A percentile compares a stretch with the other conserved stretches of the same genome.
Evolutionary conservation across 2,888 invertebrate species (phyloP).

Genomic region (Dasypogon diadema): DNA sequence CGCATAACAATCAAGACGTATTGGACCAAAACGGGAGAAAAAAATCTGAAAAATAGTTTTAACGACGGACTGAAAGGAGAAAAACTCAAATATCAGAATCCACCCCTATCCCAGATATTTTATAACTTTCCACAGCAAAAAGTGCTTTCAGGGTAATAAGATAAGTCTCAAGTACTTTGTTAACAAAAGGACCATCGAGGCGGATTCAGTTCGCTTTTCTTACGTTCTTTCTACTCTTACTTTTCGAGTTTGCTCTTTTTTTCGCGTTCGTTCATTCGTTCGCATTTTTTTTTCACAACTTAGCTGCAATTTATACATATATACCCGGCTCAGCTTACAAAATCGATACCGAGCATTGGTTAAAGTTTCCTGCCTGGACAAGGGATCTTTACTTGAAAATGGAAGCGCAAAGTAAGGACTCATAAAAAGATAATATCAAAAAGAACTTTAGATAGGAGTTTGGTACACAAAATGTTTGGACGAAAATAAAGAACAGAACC

Average conservation of each 20-base stretch:
- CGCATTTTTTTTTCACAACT: constrained; percentile 21
- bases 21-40: no score
- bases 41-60: no score
- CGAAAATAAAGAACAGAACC: constrained; percentile 14
- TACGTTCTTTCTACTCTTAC: constrained; percentile 4
- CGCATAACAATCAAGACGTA: neutral
- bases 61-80: neutral
- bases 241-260: constrained; percentile 9
- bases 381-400: constrained; percentile 29
- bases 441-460: constrained; percentile 47
- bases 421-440: constrained; percentile 48
- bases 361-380: constrained; percentile 31
- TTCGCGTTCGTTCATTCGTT: neutral
- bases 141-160: constrained; percentile 43
- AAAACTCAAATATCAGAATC: constrained; percentile 37
- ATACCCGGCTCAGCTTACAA: constrained; percentile 12
- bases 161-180: constrained; percentile 46
- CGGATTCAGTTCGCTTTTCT: constrained; percentile 30
- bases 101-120: constrained; percentile 43
- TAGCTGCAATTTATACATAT: constrained; percentile 30
- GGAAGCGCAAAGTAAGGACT: constrained; percentile 44
- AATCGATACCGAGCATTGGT: constrained; percentile 42
- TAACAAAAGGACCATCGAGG: constrained; percentile 46
- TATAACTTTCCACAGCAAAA: constrained; percentile 45
- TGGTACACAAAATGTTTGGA: constrained; percentile 31